Evolutionary conservation across 2,888 invertebrate genomes (phyloP), one percentile per base, ranked within the genome.

Genomic region (Lypha dubia): DNA sequence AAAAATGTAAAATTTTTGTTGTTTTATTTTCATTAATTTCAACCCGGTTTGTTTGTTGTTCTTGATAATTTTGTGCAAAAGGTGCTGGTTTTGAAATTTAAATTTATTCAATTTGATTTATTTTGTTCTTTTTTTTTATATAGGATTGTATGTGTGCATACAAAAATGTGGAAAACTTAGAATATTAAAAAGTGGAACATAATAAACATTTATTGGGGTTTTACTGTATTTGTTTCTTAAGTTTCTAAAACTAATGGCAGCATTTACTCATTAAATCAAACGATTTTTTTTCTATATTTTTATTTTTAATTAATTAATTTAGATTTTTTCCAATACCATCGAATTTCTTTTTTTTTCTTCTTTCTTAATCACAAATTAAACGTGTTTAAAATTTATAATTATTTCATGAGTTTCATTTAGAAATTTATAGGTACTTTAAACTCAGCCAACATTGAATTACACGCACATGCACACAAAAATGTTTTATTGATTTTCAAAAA

Each of bases 301-400:
- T n/a, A n/a, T n/a, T n/a, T 46, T 46, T 7, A 20, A 49, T 35
- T 58, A 76, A 51, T 75, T 81, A 38, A 5, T 24, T 70, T 70
- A 28, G 4, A 32, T 60, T 74, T 51, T 67, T 68, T 56, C 20
- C 11, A 22, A 28, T 63, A 51, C 38, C 41, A 60, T 44, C 46
- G 62, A 20, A 49, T 60, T 58, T 63, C 38, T 62, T 17, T 67
- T 46, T 73, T 74, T 79, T 75, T 41, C 76, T 79, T 68, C 15
- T 46, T 77, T 77, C 35, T 44, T 53, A 77, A 77, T 20, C 56
- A 13, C 51, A 49, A 74, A 62, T 63, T 51, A 46, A 71, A 84
- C 84, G 84, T 80, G 84, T 3, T 73, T 71, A 4, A 53, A 79
- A 73, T 84, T 53, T 70, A 32, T 68, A 76, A 76, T 60, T 58